Base-by-base conservation (phyloP, 2,113 vertebrate genomes). In the Reinhardtius hippoglossoides region DNA sequence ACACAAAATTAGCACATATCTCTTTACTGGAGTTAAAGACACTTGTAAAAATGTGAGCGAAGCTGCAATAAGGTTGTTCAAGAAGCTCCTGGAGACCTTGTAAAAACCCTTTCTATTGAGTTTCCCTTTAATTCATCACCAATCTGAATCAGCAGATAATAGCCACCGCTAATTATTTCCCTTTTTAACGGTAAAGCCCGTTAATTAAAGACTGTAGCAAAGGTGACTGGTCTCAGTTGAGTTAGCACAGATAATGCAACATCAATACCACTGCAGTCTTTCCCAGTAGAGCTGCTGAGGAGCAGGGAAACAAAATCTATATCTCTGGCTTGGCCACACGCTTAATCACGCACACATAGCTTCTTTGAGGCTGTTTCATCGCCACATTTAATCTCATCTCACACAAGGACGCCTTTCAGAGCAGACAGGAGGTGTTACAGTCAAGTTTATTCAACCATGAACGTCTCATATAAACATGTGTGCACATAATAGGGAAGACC, bases 381-480 rank as follows among this genome's bases (percentile, higher is more conserved):
- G 9, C 40, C 40, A 42, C 40, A 42, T 12, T 42, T 10, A 42
- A 42, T 42, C 40, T 42, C 40, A 64, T 9, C 67, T 54, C 48
- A 78, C 76, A 89, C 72, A 76, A 56, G 27, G 58, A 89, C 61
- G 27, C 42, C 68, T 71, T 57, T 18, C 9, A 63, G 82, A 85
- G 67, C 67, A 8, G 12, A 21, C 68, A 35, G 68, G 44, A 82
- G 78, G 84, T 87, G 89, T 89, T 88, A 91, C 87, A 90, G 86
- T 80, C 74, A 86, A 75, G 79, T 92, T 91, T 90, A 92, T 90
- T 91, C 78, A 90, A 84, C 80, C 90, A 84, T 85, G 64, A 73
- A 90, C 75, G 74, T 60, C 86, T 84, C 76, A 80, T 91, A 87
- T 86, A 80, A 90, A 91, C 90, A 91, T 83, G 76, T 88, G 92